Evolutionary conservation across 2,888 invertebrate genomes (phyloP), one percentile per base, ranked within the genome.

Genomic region (Phalera bucephala): DNA sequence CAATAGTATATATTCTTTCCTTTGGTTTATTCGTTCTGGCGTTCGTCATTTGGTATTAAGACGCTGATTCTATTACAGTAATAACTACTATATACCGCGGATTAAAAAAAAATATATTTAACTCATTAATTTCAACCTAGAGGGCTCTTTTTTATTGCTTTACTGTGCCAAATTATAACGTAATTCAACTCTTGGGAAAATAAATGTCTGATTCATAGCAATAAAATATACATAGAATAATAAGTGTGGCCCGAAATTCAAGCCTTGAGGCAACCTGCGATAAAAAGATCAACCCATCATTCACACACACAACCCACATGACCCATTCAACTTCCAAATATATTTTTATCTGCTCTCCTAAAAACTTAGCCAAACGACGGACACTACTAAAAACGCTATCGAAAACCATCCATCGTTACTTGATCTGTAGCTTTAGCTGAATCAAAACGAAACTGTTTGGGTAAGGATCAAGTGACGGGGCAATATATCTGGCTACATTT

Each of bases 401-500:
- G 21, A 25, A 25, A 10, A 23, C 34, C 34, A 40, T 35, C 61
- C 53, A 53, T 30, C 32, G 13, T 54, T 43, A 26, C 14, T 3
- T 44, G 57, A 32, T 32, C 43, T 37, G 10, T 37, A 33, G 40
- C 45, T 41, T 27, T 20, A 28, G 22, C 48, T 44, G 28, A 30
- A 31, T 29, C 21, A 44, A 38, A 39, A 27, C 3, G 28, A 13
- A 36, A 42, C 32, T 35, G 17, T 36, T 33, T 10, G 14, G 12
- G 25, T 4, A 35, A 14, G 37, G 19, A 47, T 46, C 17, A 19
- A 42, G 39, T 31, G 19, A 42, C 27, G 15, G 58, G 40, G 45
- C 57, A 45, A 21, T 26, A 25, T 12, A 10, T 30, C 27, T 52
- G 51, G 57, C 47, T 52, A 44, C 55, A 56, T 58, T 51, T 51